Conservation (phyloP, 2,113 vertebrate genomes). For the Sander lucioperca region DNA sequence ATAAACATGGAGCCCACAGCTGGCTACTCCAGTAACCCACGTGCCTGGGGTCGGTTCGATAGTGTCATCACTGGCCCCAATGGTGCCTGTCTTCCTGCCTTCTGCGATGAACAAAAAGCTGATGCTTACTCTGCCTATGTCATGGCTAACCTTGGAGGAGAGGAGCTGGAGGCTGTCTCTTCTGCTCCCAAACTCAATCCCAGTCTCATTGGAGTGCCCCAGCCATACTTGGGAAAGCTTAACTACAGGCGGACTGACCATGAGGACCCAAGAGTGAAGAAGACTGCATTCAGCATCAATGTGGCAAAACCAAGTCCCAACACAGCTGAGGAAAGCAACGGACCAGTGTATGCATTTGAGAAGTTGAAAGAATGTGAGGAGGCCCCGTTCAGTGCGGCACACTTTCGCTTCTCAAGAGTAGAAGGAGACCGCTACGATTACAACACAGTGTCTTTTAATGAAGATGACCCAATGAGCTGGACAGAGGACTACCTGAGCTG, state of each 20-base stretch:
- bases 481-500: slow-evolving; percentile 96
- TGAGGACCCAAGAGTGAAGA: slow-evolving; percentile 89
- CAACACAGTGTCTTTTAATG: slow-evolving; percentile 96
- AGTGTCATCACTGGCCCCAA: slow-evolving; percentile 93
- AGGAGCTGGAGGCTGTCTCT: slow-evolving; percentile 93
- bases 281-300: slow-evolving; percentile 95
- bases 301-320: slow-evolving; percentile 93
- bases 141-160: slow-evolving; percentile 93
- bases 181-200: slow-evolving; percentile 94
- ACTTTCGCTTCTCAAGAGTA: slow-evolving; percentile 96
- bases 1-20: slow-evolving; percentile 94
- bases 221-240: slow-evolving; percentile 92
- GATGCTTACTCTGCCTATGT: slow-evolving; percentile 93
- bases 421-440: slow-evolving; percentile 95
- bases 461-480: slow-evolving; percentile 98
- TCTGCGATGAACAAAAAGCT: slow-evolving; percentile 92
- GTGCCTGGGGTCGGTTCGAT: slow-evolving; percentile 97
- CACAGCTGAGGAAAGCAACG: slow-evolving; percentile 90
- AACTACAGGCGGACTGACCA: slow-evolving; percentile 95
- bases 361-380: slow-evolving; percentile 92
- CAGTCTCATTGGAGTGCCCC: slow-evolving; percentile 91
- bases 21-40: slow-evolving; percentile 93
- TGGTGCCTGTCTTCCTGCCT: slow-evolving; percentile 94
- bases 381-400: slow-evolving; percentile 89
- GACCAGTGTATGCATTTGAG: slow-evolving; percentile 94